These are phyloP conservation scores for Beroe ovata DNA, from an alignment of 37 sponge, comb jelly and placozoan genomes.

Conservation along the genomic window DNA sequence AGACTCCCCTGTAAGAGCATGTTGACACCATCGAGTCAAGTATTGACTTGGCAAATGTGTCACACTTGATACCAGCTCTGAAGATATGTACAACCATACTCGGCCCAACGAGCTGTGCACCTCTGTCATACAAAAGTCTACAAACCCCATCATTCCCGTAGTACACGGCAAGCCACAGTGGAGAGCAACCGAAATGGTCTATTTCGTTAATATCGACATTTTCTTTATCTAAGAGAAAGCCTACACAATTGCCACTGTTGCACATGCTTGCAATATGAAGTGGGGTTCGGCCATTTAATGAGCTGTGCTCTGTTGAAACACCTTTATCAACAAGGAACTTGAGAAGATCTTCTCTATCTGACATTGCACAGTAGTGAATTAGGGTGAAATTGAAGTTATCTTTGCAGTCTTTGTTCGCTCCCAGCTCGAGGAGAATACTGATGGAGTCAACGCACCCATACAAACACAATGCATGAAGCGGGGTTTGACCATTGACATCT, in stretches of 20 bases:
- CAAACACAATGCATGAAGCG: constrained; percentile 37
- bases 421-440: constrained; percentile 13
- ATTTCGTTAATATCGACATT: background rate
- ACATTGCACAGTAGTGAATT: constrained; percentile 35
- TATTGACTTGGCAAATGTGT: background rate
- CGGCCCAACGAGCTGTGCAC: constrained; percentile 7
- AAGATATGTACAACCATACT: background rate
- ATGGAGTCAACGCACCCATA: constrained; percentile 25
- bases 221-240: background rate
- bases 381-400: background rate
- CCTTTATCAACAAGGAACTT: constrained; percentile 1
- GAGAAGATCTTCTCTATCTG: constrained; percentile 16
- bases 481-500: constrained; percentile 39
- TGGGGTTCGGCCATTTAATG: background rate
- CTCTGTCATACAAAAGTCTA: background rate
- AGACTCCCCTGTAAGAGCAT: constrained; percentile 31
- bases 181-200: constrained; percentile 19
- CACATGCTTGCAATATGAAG: constrained; percentile 50
- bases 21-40: background rate
- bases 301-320: constrained; percentile 4
- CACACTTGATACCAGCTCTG: background rate
- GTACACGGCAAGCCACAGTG: constrained; percentile 47
- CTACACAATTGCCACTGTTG: constrained; percentile 30
- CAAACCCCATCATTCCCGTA: constrained; percentile 49
- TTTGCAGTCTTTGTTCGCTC: constrained; percentile 23